Base-by-base conservation (phyloP, 1,140 invertebrate species). In the Bathynomus jamesi region DNA sequence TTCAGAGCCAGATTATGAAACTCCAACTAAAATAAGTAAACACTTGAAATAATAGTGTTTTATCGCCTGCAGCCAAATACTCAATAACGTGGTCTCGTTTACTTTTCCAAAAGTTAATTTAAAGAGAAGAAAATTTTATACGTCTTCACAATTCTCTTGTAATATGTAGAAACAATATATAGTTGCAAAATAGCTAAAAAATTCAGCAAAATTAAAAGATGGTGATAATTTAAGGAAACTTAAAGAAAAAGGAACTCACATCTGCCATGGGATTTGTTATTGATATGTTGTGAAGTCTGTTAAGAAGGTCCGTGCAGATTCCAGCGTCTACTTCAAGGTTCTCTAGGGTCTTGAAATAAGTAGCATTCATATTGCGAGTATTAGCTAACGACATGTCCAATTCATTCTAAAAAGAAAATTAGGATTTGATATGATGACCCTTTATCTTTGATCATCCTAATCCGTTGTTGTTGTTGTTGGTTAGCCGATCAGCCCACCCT, bases 341-440 rank as follows among this genome's bases (percentile, higher is more conserved):
- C 21, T 73, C 66, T n/a, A 73, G 29, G 10, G 65, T 40, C 24
- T 62, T 27, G n/a, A 68, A 61, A 66, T 73, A 73, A 3, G 61
- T 29, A 28, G 13, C 27, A n/a, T 28, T 46, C 46, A 69, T 61
- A 53, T 69, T 17, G 27, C n/a, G n/a, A n/a, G n/a, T n/a, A n/a
- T 63, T 28, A 4, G 32, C 4, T 30, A 17, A 13, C 10, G 28
- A n/a, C n/a, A 46, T 25, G 31, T 61, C 11, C 28, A 25, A 0
- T 28, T 46, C 40, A 68, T 4, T 60, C 24, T 46, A 28, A 11
- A 3, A 69, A 64, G 40, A 69, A 3, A 4, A 29, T n/a, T n/a
- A 17, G 3, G 29, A 64, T 64, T 64, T 64, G 2, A n/a, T n/a
- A n/a, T n/a, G n/a, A n/a, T n/a, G n/a, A n/a, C n/a, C n/a, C n/a